Evolutionary conservation across 1,140 invertebrate species (phyloP), one percentile per base, ranked within the genome.

Genomic region (Leptinotarsa lineolata): DNA sequence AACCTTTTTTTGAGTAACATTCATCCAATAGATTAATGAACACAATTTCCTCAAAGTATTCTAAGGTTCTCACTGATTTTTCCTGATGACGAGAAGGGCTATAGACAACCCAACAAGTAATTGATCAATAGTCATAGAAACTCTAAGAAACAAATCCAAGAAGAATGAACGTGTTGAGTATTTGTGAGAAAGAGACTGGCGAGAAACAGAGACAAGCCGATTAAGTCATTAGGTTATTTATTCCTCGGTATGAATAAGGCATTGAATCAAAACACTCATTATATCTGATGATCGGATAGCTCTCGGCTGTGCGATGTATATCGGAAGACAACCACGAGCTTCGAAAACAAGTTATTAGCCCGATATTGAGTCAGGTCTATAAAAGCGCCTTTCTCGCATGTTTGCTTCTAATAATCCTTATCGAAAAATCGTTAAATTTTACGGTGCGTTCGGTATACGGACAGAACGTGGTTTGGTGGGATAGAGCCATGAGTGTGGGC

Each of bases 231-330:
- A 72, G 67, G 72, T 80, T 76, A 76, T 75, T 78, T 80, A 78
- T 78, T 78, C 59, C 64, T 54, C 68, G 58, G 72, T 72, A 76
- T 76, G 78, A 74, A 72, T 74, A 79, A 76, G 67, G 72, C 76
- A 74, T 76, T 74, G 78, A 76, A 79, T 79, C 76, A 79, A 79
- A 79, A 79, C 78, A 78, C 78, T 79, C 78, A 78, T 79, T 79
- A 79, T 77, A 77, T 78, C 78, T 76, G 74, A 75, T 76, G 71
- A 76, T 79, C 76, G 48, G 48, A 54, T 54, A 54, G 48, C 48
- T 54, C 48, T 54, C 48, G 48, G 48, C 48, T 8, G 16, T 54
- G 48, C 48, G 48, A 54, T 54, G 48, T 54, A 54, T 54, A 65
- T 45, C 48, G 15, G n/a, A 15, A 54, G 48, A 70, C 66, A 63